Base-by-base conservation (phyloP, 2,113 vertebrate genomes). In the Channa argus region DNA sequence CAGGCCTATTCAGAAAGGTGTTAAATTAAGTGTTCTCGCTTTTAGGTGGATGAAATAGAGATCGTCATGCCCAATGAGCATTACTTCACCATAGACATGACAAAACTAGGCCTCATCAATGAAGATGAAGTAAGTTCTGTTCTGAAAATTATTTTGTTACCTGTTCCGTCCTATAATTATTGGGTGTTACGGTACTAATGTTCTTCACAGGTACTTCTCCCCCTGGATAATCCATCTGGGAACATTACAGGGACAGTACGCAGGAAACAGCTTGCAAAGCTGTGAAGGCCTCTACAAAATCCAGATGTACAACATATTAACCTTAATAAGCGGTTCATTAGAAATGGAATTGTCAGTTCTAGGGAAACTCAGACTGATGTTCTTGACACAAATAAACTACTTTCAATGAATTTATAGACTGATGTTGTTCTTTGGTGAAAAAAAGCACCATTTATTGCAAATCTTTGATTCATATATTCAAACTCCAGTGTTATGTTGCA, bases 21-120 rank as follows among this genome's bases (percentile, higher is more conserved):
- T 2, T 14, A n/a, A 65, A 38, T 8, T 37, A 15, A n/a, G 3
- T 39, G 0, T 38, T 46, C 5, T 3, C 56, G 90, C 49, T 94
- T 93, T 74, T 87, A 99, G 98, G 94, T 98, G 56, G 96, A 98
- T 55, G 93, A 98, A 70, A 96, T 98, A 74, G 97, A 99, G 93
- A 91, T 94, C 0, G 80, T 95, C 53, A 95, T 99, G 93, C 96
- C 97, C 15, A 99, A 99, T 86, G 95, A 94, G 53, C 97, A 97
- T 80, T 99, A 98, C 86, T 91, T 96, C 64, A 95, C 91, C 3
- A 93, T 97, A 58, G 97, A 99, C 88, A 96, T 99, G 96, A 94
- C 94, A 72, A 98, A 96, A 90, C 91, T 99, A 86, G 97, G 97
- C 49, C 73, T 99, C 36, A 74, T 46, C 74, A 98, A 99, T 77